Percentiles rank a stretch among this genome's conserved stretches.
phyloP scores from a whole-genome alignment of 2,888 invertebrate genomes.

The Oscheius sp. region DNA sequence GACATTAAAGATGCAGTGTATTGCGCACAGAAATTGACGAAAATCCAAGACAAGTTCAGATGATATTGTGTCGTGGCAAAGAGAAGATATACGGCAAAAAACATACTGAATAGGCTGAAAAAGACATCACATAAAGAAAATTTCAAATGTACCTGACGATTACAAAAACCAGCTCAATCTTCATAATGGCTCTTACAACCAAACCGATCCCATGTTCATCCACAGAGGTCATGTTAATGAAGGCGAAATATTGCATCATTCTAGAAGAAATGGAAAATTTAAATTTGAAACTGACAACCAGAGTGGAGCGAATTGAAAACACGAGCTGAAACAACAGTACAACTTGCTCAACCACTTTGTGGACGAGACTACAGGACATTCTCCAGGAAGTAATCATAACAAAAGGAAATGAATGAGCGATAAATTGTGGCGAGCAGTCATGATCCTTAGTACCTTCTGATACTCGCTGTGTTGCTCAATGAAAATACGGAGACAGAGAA shows the following conservation, averaged over 20 bases:
- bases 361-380: no score
- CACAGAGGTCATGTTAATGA: slow-evolving; percentile 27
- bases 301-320: no score
- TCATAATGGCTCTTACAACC: neutral
- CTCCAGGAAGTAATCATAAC: no score
- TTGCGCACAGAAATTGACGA: slow-evolving; percentile 3
- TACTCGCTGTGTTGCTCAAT: no score
- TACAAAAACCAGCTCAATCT: neutral
- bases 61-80: slow-evolving; percentile 26
- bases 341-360: no score
- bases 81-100: slow-evolving; percentile 14
- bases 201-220: slow-evolving; percentile 6
- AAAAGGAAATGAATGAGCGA: no score
- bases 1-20: neutral
- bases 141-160: slow-evolving; percentile 4
- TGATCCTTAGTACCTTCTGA: no score
- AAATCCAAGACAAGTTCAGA: slow-evolving; percentile 19
- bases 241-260: slow-evolving; percentile 12
- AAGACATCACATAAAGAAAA: neutral
- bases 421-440: no score
- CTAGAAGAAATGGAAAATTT: no score
- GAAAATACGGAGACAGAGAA: no score
- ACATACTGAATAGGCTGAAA: slow-evolving; percentile 20
- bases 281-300: no score
- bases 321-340: no score